Conservation (phyloP, 2,888 invertebrate species). For the Oscheius sp. region DNA sequence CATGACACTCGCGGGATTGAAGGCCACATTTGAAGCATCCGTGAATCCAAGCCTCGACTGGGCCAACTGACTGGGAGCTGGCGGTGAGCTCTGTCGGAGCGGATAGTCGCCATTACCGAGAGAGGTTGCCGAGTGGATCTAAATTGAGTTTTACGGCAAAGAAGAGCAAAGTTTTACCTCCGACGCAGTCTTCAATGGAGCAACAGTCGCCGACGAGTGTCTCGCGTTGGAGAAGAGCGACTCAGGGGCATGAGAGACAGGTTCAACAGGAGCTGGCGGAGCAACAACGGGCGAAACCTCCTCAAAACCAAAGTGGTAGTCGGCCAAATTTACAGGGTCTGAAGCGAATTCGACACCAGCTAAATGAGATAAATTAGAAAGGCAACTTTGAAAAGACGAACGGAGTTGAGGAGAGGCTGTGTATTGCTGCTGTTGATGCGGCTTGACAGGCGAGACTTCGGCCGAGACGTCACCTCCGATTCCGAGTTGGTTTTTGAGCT, state of each 20-base stretch:
- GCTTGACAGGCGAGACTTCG: constrained; percentile 20
- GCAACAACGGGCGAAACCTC: constrained; percentile 43
- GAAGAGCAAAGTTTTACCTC: constrained; percentile 14
- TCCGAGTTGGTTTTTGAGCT: constrained; percentile 66
- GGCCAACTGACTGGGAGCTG: not conserved
- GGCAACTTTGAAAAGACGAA: constrained; percentile 35
- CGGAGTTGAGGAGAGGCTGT: constrained; percentile 18
- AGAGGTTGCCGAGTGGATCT: constrained; percentile 2
- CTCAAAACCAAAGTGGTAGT: constrained; percentile 57
- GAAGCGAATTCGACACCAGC: constrained; percentile 51
- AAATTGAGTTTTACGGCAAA: not conserved
- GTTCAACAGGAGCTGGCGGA: constrained; percentile 18
- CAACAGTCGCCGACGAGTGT: constrained; percentile 23
- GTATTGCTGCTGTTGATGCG: constrained; percentile 12
- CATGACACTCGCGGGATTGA: constrained; percentile 5
- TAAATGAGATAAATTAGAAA: not conserved
- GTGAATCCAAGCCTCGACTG: constrained; percentile 26
- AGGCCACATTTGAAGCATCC: constrained; percentile 33
- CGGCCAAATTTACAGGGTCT: constrained; percentile 42
- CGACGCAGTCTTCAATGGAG: constrained; percentile 20
- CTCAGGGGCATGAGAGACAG: constrained; percentile 10
- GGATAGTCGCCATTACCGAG: constrained; percentile 31
- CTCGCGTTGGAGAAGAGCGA: constrained; percentile 17
- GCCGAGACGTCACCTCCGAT: constrained; percentile 44
- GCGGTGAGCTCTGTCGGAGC: constrained; percentile 5